Percentiles rank a stretch among this genome's conserved stretches.
These are phyloP conservation scores for Platypus cylindrus DNA, from an alignment of 2,888 invertebrate species.

Conservation along the genomic window DNA sequence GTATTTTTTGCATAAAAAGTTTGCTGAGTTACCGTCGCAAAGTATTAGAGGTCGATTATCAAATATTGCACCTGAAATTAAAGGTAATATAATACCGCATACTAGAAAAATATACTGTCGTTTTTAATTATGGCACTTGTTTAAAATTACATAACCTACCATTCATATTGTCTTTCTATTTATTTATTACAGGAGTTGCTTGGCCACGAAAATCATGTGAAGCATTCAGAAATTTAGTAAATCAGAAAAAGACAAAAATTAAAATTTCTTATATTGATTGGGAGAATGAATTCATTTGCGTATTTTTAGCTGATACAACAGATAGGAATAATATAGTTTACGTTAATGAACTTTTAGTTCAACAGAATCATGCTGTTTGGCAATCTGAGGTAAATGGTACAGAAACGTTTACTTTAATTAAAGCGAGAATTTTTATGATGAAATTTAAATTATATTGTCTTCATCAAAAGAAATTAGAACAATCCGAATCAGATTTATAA, in stretches of 20 bases:
- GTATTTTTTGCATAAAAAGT: conserved; percentile 34
- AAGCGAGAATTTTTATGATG: conserved; percentile 10
- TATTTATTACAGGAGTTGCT: conserved; percentile 6
- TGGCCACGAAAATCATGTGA: conserved; percentile 38
- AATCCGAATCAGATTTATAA: no score
- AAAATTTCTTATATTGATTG: conserved; percentile 26
- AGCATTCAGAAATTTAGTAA: conserved; percentile 34
- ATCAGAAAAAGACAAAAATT: conserved; percentile 33
- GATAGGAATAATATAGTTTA: conserved; percentile 34
- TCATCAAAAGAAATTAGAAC: no score
- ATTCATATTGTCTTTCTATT: not conserved
- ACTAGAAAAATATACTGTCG: not conserved
- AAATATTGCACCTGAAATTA: conserved; percentile 34
- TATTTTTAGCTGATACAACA: conserved; percentile 39
- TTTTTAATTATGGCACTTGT: not conserved
- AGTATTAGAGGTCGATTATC: conserved; percentile 41
- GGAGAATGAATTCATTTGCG: conserved; percentile 13
- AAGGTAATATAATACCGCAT: conserved; percentile 10
- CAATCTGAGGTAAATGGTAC: conserved; percentile 24
- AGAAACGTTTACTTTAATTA: conserved; percentile 4
- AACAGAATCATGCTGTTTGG: conserved; percentile 37
- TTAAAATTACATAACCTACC: no score
- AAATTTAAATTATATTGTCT: no score
- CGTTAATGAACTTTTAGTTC: conserved; percentile 38
- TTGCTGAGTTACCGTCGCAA: conserved; percentile 38